Percentiles rank a stretch among this genome's conserved stretches.
These are phyloP conservation scores for Nephrocerus scutellatus DNA, from an alignment of 2,888 invertebrate genomes.

Conservation along the genomic window DNA sequence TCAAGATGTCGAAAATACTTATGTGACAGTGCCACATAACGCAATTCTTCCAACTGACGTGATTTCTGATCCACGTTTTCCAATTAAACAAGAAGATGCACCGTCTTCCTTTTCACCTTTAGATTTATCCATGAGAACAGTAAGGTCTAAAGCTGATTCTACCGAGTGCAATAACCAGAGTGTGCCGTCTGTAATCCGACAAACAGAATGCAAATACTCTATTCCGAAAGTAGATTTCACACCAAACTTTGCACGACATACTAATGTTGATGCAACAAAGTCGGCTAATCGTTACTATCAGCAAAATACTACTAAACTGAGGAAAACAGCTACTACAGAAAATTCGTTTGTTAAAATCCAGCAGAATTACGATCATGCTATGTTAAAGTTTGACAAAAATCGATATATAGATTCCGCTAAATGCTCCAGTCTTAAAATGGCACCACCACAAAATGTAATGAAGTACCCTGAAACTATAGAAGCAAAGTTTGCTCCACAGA, in stretches of 20 bases:
- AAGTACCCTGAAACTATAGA: too few relatives aligned
- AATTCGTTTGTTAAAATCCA: background rate
- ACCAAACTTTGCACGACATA: slow-evolving; percentile 56
- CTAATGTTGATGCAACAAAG: slow-evolving; percentile 21
- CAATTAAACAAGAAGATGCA: slow-evolving; percentile 10
- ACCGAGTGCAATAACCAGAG: slow-evolving; percentile 52
- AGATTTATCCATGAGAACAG: slow-evolving; percentile 82
- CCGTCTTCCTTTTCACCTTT: slow-evolving; percentile 56
- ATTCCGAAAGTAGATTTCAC: slow-evolving; percentile 73
- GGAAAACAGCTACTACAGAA: too few relatives aligned
- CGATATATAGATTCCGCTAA: too few relatives aligned
- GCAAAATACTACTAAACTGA: slow-evolving; percentile 16
- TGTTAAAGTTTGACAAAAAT: slow-evolving; percentile 25
- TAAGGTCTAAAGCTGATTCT: slow-evolving; percentile 81
- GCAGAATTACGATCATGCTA: background rate
- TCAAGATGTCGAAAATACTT: slow-evolving; percentile 2
- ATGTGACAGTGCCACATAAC: background rate
- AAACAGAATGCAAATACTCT: slow-evolving; percentile 31
- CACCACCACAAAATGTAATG: too few relatives aligned
- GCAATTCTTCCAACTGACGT: background rate
- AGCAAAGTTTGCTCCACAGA: too few relatives aligned
- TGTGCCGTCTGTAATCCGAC: slow-evolving; percentile 8
- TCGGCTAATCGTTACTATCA: background rate
- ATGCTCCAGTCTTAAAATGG: too few relatives aligned
- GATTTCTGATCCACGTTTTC: background rate